Conservation (phyloP, 2,113 vertebrate genomes). For the Mustela lutreola region DNA sequence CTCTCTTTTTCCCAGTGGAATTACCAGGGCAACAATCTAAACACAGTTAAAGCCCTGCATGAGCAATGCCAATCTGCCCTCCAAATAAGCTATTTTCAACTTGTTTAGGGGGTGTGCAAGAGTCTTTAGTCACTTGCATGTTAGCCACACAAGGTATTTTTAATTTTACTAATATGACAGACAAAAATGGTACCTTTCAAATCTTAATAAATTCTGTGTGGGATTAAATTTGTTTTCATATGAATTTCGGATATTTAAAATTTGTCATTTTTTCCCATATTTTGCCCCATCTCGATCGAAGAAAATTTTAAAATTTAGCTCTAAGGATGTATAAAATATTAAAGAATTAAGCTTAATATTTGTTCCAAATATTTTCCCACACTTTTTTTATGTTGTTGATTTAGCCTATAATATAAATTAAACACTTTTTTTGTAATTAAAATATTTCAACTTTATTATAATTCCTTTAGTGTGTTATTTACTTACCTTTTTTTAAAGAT, state of each 20-base stretch:
- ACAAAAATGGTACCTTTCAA: background rate
- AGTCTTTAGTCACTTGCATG: background rate
- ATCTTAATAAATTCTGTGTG: background rate
- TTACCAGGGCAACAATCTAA: background rate
- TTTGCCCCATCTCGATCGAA: background rate
- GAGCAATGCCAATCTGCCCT: background rate
- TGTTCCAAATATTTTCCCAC: background rate
- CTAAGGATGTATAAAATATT: background rate
- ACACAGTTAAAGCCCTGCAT: background rate
- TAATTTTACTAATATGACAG: background rate
- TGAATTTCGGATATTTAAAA: background rate
- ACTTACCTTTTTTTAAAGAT: background rate
- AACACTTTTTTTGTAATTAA: background rate
- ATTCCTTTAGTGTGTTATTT: slow-evolving; percentile 23
- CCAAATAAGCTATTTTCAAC: background rate
- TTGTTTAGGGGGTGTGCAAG: background rate
- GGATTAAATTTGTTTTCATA: background rate
- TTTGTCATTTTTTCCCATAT: background rate
- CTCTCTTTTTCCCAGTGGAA: background rate
- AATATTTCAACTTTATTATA: background rate
- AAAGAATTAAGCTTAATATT: background rate
- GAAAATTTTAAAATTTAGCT: background rate
- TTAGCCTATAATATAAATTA: background rate
- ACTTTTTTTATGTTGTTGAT: background rate
- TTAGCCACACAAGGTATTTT: background rate